Conservation (phyloP, 2,797 vertebrate species). For the Lithobates pipiens region DNA sequence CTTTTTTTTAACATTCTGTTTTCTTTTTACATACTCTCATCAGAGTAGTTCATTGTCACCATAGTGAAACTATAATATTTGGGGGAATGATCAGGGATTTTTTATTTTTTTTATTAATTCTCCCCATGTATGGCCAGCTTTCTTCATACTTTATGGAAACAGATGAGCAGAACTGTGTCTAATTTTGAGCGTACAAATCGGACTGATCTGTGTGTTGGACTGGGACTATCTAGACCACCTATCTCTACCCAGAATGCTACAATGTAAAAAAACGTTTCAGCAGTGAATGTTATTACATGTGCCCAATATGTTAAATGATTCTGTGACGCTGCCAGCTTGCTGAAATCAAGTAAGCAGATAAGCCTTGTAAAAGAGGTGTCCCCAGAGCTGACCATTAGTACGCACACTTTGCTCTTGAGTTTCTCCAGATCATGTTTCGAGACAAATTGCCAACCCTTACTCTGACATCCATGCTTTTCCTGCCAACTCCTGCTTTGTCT, state of each 20-base stretch:
- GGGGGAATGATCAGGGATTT: too few relatives aligned
- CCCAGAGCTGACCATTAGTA: conserved; percentile 47
- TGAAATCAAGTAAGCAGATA: conserved; percentile 13
- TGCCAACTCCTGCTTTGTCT: conserved; percentile 58
- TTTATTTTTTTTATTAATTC: too few relatives aligned
- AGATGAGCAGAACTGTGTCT: too few relatives aligned
- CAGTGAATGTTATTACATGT: not conserved
- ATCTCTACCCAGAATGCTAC: not conserved
- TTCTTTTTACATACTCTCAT: too few relatives aligned
- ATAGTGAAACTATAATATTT: too few relatives aligned
- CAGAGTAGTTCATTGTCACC: too few relatives aligned
- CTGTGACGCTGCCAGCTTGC: not conserved
- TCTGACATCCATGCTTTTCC: conserved; percentile 54
- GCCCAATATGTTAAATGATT: not conserved
- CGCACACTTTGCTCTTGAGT: conserved; percentile 56
- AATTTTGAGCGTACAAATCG: not conserved
- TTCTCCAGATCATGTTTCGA: conserved; percentile 57
- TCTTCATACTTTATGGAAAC: not conserved
- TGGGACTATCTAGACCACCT: not conserved
- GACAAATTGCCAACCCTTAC: conserved; percentile 58
- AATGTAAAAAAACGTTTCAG: not conserved
- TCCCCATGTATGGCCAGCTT: not conserved
- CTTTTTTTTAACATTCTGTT: too few relatives aligned
- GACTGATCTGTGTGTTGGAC: not conserved
- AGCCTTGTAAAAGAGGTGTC: conserved; percentile 26